Conservation (phyloP, 30 jellyfish, hydroid and myxozoan species). For the Aurelia sp. region DNA sequence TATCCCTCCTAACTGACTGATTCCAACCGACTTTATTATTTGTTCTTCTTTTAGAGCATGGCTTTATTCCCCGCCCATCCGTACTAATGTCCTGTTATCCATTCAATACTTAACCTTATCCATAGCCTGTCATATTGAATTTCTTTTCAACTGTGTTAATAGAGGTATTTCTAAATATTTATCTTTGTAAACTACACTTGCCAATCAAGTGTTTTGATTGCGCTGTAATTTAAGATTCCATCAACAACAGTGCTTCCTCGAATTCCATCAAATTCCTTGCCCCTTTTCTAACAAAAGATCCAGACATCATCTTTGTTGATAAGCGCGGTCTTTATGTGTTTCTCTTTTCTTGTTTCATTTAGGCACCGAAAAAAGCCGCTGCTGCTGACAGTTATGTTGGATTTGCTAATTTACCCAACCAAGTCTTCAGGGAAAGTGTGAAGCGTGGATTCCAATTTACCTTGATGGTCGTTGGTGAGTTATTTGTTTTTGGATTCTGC, state of each 20-base stretch:
- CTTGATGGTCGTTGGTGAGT: constrained; percentile 96
- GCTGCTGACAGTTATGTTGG: constrained; percentile 95
- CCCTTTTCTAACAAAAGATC: too few relatives aligned
- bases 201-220: too few relatives aligned
- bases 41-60: background rate
- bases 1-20: constrained; percentile 23
- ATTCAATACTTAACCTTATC: background rate
- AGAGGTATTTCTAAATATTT: too few relatives aligned
- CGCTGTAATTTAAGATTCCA: too few relatives aligned
- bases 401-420: constrained; percentile 96
- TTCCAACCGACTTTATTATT: background rate
- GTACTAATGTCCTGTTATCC: background rate
- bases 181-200: too few relatives aligned
- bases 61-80: constrained; percentile 55
- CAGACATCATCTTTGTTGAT: too few relatives aligned
- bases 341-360: constrained; percentile 25
- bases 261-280: too few relatives aligned
- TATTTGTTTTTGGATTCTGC: background rate
- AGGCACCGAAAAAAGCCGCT: constrained; percentile 94
- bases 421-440: constrained; percentile 94
- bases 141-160: too few relatives aligned
- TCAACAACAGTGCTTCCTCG: too few relatives aligned
- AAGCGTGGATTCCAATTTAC: constrained; percentile 95
- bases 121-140: too few relatives aligned
- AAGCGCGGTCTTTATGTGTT: too few relatives aligned